phyloP scores from a whole-genome alignment of 2,797 vertebrate species.

The Pseudomugil gertrudae region DNA sequence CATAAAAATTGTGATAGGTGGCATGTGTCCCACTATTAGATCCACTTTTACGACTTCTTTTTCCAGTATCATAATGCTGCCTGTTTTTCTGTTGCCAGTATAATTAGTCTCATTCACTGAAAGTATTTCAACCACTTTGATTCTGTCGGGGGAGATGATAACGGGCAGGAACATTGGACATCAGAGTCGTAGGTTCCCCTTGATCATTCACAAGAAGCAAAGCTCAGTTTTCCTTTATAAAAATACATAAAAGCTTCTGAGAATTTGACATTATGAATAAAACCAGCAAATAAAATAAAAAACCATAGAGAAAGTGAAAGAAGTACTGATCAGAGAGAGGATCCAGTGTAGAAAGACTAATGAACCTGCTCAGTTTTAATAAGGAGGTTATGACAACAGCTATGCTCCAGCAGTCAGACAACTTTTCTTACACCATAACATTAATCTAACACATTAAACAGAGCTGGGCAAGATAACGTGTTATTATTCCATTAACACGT shows the following conservation, averaged over 20 bases:
- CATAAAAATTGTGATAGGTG: constrained; percentile 17
- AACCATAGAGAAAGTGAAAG: constrained; percentile 5
- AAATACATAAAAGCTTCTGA: constrained; percentile 14
- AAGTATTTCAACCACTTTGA: constrained; percentile 49
- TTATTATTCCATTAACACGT: too few relatives aligned
- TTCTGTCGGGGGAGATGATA: constrained; percentile 47
- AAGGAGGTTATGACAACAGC: background rate
- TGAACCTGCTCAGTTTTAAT: background rate
- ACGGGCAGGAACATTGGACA: constrained; percentile 44
- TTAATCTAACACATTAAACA: background rate
- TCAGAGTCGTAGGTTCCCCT: constrained; percentile 46
- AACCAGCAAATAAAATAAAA: background rate
- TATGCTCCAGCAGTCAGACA: background rate
- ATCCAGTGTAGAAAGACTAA: constrained; percentile 6
- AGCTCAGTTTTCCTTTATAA: constrained; percentile 30
- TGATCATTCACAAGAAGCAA: constrained; percentile 42
- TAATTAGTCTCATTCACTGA: constrained; percentile 47
- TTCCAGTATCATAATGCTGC: background rate
- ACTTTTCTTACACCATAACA: background rate
- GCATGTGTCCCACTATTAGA: constrained; percentile 8
- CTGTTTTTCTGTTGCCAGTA: constrained; percentile 13
- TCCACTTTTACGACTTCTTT: constrained; percentile 5
- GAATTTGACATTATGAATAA: constrained; percentile 27
- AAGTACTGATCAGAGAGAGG: constrained; percentile 26
- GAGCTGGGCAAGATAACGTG: too few relatives aligned